phyloP scores from a whole-genome alignment of 2,113 vertebrate species.

The Hippocampus barbouri region DNA sequence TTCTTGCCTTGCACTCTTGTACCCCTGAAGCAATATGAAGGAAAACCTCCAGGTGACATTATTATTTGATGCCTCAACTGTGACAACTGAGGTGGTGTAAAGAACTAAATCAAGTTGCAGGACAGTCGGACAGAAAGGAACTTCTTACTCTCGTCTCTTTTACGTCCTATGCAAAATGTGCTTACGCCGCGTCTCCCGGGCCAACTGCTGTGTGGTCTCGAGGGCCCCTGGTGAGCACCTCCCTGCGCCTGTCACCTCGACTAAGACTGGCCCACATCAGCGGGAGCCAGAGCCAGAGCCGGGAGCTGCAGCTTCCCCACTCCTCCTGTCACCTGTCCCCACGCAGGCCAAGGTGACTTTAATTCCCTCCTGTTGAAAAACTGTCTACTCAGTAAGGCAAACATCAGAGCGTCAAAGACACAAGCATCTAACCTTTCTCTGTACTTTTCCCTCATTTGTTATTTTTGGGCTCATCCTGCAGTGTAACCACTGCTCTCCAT shows the following conservation, averaged over 20 bases:
- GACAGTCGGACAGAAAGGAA: slow-evolving; percentile 34
- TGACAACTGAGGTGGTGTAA: slow-evolving; percentile 44
- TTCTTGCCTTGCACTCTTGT: slow-evolving; percentile 16
- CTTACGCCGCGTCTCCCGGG: slow-evolving; percentile 64
- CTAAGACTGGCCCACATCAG: slow-evolving; percentile 57
- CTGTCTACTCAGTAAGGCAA: slow-evolving; percentile 56
- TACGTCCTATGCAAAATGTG: slow-evolving; percentile 58
- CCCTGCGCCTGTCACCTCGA: slow-evolving; percentile 68
- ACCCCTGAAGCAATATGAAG: slow-evolving; percentile 53
- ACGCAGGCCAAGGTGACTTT: slow-evolving; percentile 72
- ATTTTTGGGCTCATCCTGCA: slow-evolving; percentile 6
- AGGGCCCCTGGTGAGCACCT: slow-evolving; percentile 57
- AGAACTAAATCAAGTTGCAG: slow-evolving; percentile 50
- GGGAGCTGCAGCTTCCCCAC: slow-evolving; percentile 47
- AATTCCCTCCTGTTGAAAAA: slow-evolving; percentile 63
- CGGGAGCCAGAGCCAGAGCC: slow-evolving; percentile 43
- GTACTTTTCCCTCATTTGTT: slow-evolving; percentile 30
- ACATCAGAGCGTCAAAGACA: slow-evolving; percentile 36
- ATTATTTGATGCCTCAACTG: slow-evolving; percentile 58
- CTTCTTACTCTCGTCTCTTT: slow-evolving; percentile 41
- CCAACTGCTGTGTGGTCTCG: slow-evolving; percentile 58
- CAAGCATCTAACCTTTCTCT: slow-evolving; percentile 32
- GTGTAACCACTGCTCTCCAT: not conserved
- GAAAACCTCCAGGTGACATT: slow-evolving; percentile 48
- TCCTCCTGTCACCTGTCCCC: slow-evolving; percentile 73